These are phyloP conservation scores for Urophycis tenuis DNA, from an alignment of 2,797 vertebrate species.

Conservation along the genomic window DNA sequence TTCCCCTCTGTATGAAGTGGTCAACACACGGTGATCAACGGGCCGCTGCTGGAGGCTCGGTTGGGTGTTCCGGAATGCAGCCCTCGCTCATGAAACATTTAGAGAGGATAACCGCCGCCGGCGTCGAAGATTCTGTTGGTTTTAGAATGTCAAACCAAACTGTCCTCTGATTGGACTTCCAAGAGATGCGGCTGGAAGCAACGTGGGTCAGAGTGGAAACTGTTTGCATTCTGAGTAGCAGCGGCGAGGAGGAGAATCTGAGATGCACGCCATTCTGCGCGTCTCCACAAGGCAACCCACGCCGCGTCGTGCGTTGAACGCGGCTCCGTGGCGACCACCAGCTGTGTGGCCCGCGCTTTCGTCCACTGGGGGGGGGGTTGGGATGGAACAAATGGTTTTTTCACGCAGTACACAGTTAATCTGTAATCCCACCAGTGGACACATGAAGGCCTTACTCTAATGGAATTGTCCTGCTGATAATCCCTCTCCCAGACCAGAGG, in stretches of 20 bases:
- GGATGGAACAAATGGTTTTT: conserved; percentile 45
- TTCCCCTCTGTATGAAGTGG: background rate
- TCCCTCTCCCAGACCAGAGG: conserved; percentile 50
- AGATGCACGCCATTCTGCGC: background rate
- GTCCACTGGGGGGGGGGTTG: conserved; percentile 36
- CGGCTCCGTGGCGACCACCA: background rate
- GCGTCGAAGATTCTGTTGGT: background rate
- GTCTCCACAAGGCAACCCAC: background rate
- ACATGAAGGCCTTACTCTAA: conserved; percentile 17
- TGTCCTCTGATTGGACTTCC: background rate
- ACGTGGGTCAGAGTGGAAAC: background rate
- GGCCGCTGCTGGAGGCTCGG: background rate
- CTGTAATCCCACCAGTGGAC: conserved; percentile 26
- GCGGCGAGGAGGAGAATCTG: background rate
- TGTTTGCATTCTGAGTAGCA: background rate
- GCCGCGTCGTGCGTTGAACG: too few species aligned
- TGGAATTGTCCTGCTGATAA: conserved; percentile 53
- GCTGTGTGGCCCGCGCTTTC: background rate
- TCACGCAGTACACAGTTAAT: conserved; percentile 30
- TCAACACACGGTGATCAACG: background rate
- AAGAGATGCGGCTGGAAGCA: background rate
- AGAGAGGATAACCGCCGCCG: background rate
- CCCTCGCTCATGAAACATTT: background rate
- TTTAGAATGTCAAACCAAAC: background rate
- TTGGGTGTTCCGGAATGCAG: background rate